Evolutionary conservation across 2,113 vertebrate genomes (phyloP).

Genomic region (Rafetus swinhoei): DNA sequence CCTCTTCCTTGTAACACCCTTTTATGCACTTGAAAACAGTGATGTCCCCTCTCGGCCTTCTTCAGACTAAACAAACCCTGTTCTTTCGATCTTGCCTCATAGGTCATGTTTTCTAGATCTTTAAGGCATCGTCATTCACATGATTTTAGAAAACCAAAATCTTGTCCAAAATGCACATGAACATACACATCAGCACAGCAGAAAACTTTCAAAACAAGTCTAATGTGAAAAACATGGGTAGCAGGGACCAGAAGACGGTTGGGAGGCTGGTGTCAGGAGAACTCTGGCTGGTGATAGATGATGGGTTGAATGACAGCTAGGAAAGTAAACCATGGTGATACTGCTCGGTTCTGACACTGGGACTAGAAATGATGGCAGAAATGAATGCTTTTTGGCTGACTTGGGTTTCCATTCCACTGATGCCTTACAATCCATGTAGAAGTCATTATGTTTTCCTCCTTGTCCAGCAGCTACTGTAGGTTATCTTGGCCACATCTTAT

Average conservation of each 20-base stretch:
- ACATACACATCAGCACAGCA: not conserved
- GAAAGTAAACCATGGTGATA: not conserved
- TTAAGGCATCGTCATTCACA: not conserved
- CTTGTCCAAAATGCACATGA: not conserved
- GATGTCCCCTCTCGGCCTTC: no score
- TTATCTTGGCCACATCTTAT: not conserved
- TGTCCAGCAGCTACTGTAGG: not conserved
- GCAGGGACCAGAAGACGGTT: not conserved
- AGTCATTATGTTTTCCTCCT: not conserved
- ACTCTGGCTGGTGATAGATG: rapidly evolving
- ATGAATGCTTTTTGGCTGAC: not conserved
- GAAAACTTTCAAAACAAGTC: not conserved
- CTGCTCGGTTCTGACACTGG: not conserved
- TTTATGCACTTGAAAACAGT: no score
- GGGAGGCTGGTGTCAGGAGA: rapidly evolving
- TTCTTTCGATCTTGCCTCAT: no score
- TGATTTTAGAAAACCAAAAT: not conserved
- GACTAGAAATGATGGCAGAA: not conserved
- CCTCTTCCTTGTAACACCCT: no score
- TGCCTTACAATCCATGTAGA: not conserved
- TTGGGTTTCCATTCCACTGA: not conserved
- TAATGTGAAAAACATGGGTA: not conserved
- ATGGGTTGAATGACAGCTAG: not conserved
- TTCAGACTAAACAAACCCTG: no score
- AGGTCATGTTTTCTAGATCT: no score